A percentile compares a stretch with the other conserved stretches of the same genome.
phyloP scores from a whole-genome alignment of 2,113 vertebrate genomes.

The Neolamprologus variostigma region DNA sequence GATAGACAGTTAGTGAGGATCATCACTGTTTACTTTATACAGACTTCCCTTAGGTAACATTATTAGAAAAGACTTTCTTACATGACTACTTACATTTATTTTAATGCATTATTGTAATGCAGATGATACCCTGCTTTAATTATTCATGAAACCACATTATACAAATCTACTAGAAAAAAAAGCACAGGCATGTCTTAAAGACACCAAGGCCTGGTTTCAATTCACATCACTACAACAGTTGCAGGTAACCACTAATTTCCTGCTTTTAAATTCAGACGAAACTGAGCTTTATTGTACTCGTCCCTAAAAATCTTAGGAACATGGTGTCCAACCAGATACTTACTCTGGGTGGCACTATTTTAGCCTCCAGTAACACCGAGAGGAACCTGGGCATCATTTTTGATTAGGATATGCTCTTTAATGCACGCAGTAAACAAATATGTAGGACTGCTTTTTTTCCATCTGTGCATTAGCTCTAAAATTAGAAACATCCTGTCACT shows the following conservation, averaged over 20 bases:
- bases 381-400: background rate
- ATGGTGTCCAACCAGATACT: background rate
- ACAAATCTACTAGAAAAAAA: background rate
- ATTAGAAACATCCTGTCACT: background rate
- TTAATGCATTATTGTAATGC: background rate
- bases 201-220: background rate
- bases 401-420: background rate
- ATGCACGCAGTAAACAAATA: background rate
- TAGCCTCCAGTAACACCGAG: background rate
- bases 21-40: background rate
- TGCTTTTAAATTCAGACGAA: background rate
- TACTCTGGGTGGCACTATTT: background rate
- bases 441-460: background rate
- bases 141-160: background rate
- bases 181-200: background rate
- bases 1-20: background rate
- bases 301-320: background rate
- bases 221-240: background rate
- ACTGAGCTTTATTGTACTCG: background rate
- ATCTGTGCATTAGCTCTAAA: background rate
- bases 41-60: background rate
- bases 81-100: background rate
- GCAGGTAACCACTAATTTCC: background rate
- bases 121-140: background rate
- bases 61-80: background rate